Conservation (phyloP, 2,888 invertebrate genomes). For the Watsonalla cultraria region DNA sequence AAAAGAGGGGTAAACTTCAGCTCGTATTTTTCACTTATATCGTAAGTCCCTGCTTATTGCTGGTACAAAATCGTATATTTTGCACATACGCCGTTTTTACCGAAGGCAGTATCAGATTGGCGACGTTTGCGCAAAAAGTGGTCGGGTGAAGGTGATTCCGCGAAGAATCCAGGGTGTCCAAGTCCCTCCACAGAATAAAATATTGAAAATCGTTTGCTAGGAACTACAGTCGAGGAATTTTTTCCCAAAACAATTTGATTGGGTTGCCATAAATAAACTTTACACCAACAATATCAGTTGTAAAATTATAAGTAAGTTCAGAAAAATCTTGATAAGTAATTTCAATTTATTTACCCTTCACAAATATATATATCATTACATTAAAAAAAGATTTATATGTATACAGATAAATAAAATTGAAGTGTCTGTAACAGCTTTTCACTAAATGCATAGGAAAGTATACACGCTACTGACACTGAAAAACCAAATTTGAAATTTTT, state of each 20-base stretch:
- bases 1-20: neutral
- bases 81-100: conserved; percentile 47
- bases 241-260: neutral
- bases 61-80: conserved; percentile 12
- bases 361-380: too few relatives aligned
- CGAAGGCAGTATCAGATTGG: conserved; percentile 48
- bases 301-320: too few relatives aligned
- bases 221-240: neutral
- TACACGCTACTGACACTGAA: too few relatives aligned
- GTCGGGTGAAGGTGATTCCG: conserved; percentile 52
- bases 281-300: neutral
- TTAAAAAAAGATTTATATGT: too few relatives aligned
- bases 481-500: too few relatives aligned
- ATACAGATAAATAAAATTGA: too few relatives aligned
- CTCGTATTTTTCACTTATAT: too few relatives aligned
- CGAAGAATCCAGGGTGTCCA: conserved; percentile 57
- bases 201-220: conserved; percentile 2
- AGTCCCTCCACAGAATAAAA: conserved; percentile 9
- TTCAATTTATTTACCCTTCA: too few relatives aligned
- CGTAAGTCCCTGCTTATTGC: too few relatives aligned
- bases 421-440: too few relatives aligned
- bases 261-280: neutral
- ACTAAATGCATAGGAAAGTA: too few relatives aligned
- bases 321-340: too few relatives aligned
- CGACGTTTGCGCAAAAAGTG: conserved; percentile 52